Evolutionary conservation across 2,113 vertebrate genomes (phyloP), one percentile per base, ranked within the genome.

Genomic region (Thinocorus orbignyianus): DNA sequence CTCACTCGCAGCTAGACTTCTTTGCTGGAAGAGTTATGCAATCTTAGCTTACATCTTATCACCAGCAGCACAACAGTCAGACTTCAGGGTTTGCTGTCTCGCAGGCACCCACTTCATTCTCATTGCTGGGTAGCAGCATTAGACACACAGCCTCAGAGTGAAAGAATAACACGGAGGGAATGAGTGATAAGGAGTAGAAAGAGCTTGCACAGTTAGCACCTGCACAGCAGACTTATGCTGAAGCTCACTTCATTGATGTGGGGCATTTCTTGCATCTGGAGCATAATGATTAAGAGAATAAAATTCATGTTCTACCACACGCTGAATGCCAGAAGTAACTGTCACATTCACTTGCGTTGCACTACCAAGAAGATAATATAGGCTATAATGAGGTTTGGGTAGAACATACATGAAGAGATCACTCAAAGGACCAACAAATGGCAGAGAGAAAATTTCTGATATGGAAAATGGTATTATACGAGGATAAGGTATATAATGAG

Each of bases 21-120:
- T 83, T 68, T 94, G 94, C 81, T 90, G 65, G 57, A 81, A 95
- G 68, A 81, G 54, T 64, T 74, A 74, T 13, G 44, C 80, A 96
- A 97, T 97, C 96, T 94, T 73, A 48, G 74, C 81, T 90, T 76
- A 55, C 73, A 96, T 96, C 94, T 85, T 89, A 91, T 91, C 94
- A 87, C 48, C 66, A 58, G 64, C 35, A 79, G 88, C 49, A 18
- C 94, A 92, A 94, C 78, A 96, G 74, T n/a, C 86, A 96, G 92
- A 54, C 90, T 92, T 84, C 58, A 46, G 94, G 81, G 81, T 73
- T 87, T 92, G 81, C 37, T 77, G 71, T 94, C 93, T 97, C 3
- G 1, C 90, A 87, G 92, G 80, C 81, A 57, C 51, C 42, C 81
- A 87, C 35, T 78, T 91, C 68, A 92, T 94, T 83, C 81, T 78